Evolutionary conservation across 2,797 vertebrate species (phyloP).

Genomic region (Oophaga sylvatica): DNA sequence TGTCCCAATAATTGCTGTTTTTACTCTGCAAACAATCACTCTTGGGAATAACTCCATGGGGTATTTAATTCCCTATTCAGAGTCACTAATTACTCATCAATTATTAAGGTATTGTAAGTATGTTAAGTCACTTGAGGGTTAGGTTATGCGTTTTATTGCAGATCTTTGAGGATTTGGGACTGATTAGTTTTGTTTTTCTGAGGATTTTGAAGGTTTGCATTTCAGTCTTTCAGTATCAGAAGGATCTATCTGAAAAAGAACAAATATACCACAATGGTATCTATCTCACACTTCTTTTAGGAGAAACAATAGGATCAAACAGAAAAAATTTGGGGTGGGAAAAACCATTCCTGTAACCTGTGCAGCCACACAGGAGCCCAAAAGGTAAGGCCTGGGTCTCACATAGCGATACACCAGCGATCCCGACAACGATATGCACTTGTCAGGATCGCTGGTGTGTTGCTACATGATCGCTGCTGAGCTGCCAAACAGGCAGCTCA

Average conservation of each 20-base stretch:
- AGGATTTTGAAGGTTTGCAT: background rate
- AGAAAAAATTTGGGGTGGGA: background rate
- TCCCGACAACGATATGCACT: no score
- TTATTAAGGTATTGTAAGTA: slow-evolving; percentile 35
- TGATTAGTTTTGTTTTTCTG: slow-evolving; percentile 32
- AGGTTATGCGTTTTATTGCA: slow-evolving; percentile 25
- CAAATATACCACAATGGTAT: no score
- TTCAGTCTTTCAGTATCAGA: background rate
- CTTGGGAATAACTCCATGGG: slow-evolving; percentile 26
- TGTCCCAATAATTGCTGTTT: slow-evolving; percentile 46
- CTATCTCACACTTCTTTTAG: background rate
- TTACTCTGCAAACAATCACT: slow-evolving; percentile 38
- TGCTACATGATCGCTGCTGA: no score
- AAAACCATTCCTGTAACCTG: no score
- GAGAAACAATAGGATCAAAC: background rate
- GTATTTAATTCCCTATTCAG: slow-evolving; percentile 22
- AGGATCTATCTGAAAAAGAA: background rate
- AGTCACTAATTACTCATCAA: slow-evolving; percentile 35
- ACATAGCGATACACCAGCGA: no score
- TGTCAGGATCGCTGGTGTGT: no score
- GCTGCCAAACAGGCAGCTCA: no score
- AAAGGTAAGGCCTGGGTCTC: no score
- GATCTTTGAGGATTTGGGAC: slow-evolving; percentile 5
- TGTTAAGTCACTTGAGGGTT: slow-evolving; percentile 25
- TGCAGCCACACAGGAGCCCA: no score